Conservation (phyloP, 2,888 invertebrate genomes). For the Hydropsyche betteni region DNA sequence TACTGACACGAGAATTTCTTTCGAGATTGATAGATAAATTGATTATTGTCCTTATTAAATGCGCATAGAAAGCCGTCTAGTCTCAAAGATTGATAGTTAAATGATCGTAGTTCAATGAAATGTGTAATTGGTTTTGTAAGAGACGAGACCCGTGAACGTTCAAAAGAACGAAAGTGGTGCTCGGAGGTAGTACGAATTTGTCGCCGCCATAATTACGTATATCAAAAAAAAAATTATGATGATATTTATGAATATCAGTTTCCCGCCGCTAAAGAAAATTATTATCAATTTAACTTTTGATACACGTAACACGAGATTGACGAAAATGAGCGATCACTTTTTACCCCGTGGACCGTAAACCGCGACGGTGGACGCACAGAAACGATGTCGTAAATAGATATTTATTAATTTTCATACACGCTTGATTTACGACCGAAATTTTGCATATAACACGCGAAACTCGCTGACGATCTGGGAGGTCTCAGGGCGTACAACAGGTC, state of each 20-base stretch:
- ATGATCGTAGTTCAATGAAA: slow-evolving; percentile 12
- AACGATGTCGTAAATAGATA: slow-evolving; percentile 21
- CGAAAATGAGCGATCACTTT: slow-evolving; percentile 9
- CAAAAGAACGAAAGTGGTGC: no score
- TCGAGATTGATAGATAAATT: slow-evolving; percentile 20
- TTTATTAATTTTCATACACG: slow-evolving; percentile 24
- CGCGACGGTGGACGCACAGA: neutral
- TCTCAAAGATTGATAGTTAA: no score
- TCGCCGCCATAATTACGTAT: neutral
- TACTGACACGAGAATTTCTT: no score
- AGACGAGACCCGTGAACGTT: neutral
- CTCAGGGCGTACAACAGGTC: slow-evolving; percentile 28
- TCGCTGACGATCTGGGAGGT: slow-evolving; percentile 39
- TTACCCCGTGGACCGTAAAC: neutral
- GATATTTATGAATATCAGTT: neutral
- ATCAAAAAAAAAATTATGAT: neutral
- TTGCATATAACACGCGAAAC: slow-evolving; percentile 26
- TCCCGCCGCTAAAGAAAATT: neutral
- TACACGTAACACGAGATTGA: no score
- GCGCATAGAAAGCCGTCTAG: no score
- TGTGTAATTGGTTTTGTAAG: slow-evolving; percentile 18
- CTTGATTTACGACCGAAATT: slow-evolving; percentile 28
- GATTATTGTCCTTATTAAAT: slow-evolving; percentile 6
- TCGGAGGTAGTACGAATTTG: neutral
- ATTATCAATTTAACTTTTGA: neutral